phyloP scores from a whole-genome alignment of 1,140 invertebrate genomes.

The Trigoniulus corallinus region DNA sequence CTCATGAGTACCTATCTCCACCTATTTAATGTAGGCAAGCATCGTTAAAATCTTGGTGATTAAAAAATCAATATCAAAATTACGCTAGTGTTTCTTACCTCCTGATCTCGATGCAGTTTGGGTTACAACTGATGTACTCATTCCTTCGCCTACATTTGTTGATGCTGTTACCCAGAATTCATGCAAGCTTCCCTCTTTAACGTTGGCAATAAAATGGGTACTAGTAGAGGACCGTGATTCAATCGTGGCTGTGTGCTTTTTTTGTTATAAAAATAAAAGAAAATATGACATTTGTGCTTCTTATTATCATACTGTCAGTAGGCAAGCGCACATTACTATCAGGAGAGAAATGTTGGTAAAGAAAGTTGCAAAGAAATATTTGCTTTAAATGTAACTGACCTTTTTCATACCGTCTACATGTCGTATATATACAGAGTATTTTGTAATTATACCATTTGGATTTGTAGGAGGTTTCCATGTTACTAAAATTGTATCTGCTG shows the following conservation, averaged over 20 bases:
- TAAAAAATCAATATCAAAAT: background rate
- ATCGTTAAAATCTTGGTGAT: background rate
- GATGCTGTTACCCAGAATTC: slow-evolving; percentile 91
- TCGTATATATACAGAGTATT: slow-evolving; percentile 53
- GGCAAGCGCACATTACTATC: too few species aligned
- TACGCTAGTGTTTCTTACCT: background rate
- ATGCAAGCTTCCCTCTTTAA: slow-evolving; percentile 47
- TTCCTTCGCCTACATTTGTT: slow-evolving; percentile 81
- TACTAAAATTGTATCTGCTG: slow-evolving; percentile 51
- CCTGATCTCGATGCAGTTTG: background rate
- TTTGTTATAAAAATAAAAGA: background rate
- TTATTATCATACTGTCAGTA: too few species aligned
- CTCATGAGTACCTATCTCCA: too few species aligned
- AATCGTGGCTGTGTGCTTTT: background rate
- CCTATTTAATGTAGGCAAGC: background rate
- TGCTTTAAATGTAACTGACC: slow-evolving; percentile 24
- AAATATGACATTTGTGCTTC: background rate
- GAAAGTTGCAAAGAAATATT: too few species aligned
- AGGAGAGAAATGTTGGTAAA: too few species aligned
- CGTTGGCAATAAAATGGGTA: background rate
- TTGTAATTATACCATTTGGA: slow-evolving; percentile 58
- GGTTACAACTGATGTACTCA: slow-evolving; percentile 46
- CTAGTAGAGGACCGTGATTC: background rate
- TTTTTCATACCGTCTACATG: slow-evolving; percentile 35
- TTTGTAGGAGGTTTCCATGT: slow-evolving; percentile 59